phyloP scores from a whole-genome alignment of 2,888 invertebrate genomes.

The Seira ritae region DNA sequence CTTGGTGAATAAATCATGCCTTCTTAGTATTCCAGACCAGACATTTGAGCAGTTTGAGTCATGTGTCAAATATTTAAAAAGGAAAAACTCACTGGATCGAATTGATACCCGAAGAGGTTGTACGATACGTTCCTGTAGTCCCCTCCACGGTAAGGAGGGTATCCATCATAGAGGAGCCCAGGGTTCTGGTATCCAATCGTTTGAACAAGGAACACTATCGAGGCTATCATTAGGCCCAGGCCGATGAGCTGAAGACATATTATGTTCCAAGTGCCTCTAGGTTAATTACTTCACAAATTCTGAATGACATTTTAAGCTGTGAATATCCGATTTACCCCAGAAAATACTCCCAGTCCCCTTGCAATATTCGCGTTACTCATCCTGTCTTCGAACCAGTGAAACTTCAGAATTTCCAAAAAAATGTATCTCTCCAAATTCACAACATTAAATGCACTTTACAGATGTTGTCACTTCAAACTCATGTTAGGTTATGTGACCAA shows the following conservation, averaged over 20 bases:
- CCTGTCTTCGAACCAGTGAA: not conserved
- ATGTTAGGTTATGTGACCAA: slow-evolving; percentile 45
- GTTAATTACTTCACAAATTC: too few relatives aligned
- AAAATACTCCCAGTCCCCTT: slow-evolving; percentile 34
- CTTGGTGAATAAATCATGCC: not conserved
- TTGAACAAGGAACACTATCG: slow-evolving; percentile 42
- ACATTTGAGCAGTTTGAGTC: not conserved
- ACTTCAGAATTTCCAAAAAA: too few relatives aligned
- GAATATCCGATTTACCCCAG: slow-evolving; percentile 51
- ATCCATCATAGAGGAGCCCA: slow-evolving; percentile 56
- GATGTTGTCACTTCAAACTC: slow-evolving; percentile 35
- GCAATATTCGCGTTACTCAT: slow-evolving; percentile 32
- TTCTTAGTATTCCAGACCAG: not conserved
- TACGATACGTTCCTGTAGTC: slow-evolving; percentile 64
- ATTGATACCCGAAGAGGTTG: slow-evolving; percentile 66
- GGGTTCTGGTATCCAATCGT: slow-evolving; percentile 64
- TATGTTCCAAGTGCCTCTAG: too few relatives aligned
- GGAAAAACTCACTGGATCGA: slow-evolving; percentile 52
- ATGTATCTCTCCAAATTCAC: too few relatives aligned
- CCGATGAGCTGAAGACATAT: slow-evolving; percentile 33
- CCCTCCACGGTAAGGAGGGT: slow-evolving; percentile 47
- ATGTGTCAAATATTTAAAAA: not conserved
- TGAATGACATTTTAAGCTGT: too few relatives aligned
- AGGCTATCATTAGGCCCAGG: slow-evolving; percentile 37
- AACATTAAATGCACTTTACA: not conserved